Conservation (phyloP, 2,888 invertebrate species). For the Steromphala cineraria region DNA sequence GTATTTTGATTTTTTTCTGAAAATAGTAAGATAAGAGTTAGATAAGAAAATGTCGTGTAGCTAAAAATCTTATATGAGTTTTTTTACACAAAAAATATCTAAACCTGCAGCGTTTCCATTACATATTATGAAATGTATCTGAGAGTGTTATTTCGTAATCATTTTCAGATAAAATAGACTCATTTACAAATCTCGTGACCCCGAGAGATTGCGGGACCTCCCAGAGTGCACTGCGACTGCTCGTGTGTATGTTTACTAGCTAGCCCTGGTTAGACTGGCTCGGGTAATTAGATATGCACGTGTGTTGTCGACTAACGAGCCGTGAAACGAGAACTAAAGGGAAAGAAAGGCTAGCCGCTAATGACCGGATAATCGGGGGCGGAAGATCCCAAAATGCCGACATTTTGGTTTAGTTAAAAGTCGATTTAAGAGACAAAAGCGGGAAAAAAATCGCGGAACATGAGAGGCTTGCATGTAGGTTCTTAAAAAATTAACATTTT, state of each 20-base stretch:
- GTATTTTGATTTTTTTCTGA: too few relatives aligned
- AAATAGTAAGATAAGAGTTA: too few relatives aligned
- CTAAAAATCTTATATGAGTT: too few relatives aligned
- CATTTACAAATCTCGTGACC: neutral
- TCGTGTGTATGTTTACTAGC: neutral
- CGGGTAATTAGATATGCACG: constrained; percentile 8
- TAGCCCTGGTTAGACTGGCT: neutral
- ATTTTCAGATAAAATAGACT: too few relatives aligned
- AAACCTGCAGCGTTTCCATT: too few relatives aligned
- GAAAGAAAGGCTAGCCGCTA: constrained; percentile 3
- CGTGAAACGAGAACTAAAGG: neutral
- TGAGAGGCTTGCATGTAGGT: too few relatives aligned
- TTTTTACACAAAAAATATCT: too few relatives aligned
- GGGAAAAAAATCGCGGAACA: too few relatives aligned
- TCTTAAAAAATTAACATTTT: too few relatives aligned
- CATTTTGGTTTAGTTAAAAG: constrained; percentile 1
- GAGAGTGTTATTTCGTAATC: too few relatives aligned
- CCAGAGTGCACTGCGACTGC: neutral
- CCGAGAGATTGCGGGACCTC: neutral
- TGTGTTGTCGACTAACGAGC: neutral
- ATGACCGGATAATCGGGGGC: constrained; percentile 12
- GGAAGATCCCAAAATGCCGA: neutral
- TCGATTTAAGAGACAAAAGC: neutral
- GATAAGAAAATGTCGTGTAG: too few relatives aligned
- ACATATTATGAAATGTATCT: too few relatives aligned